phyloP scores from a whole-genome alignment of 2,888 invertebrate species.

The Ophion ventricosus region DNA sequence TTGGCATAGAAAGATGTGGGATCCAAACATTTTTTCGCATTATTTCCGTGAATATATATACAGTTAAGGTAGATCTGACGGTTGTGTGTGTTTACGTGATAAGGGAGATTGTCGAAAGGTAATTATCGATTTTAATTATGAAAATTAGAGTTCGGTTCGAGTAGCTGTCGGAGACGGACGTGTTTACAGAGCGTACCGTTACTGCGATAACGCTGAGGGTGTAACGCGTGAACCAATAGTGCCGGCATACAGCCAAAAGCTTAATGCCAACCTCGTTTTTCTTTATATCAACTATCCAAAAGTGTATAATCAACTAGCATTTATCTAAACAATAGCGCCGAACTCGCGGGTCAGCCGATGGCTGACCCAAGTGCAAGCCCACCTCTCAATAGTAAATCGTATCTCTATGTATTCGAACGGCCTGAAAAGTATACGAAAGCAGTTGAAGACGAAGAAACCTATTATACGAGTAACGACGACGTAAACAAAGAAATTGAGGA shows the following conservation, averaged over 20 bases:
- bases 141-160: slow-evolving; percentile 11
- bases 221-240: slow-evolving; percentile 14
- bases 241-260: slow-evolving; percentile 9
- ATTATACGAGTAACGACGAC: not conserved
- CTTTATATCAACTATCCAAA: slow-evolving; percentile 4
- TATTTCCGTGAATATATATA: too few relatives aligned
- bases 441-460: not conserved
- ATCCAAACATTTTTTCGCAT: too few relatives aligned
- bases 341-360: slow-evolving; percentile 31
- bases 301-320: slow-evolving; percentile 17
- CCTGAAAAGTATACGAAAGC: not conserved
- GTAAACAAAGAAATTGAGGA: slow-evolving; percentile 12
- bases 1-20: too few relatives aligned
- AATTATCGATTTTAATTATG: too few relatives aligned
- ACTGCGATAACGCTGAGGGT: slow-evolving; percentile 5
- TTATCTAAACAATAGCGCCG: slow-evolving; percentile 2
- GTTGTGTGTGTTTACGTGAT: too few relatives aligned
- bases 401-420: not conserved
- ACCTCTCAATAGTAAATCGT: not conserved
- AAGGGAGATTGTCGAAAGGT: too few relatives aligned
- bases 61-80: too few relatives aligned
- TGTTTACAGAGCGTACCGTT: not conserved
- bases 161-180: too few relatives aligned
- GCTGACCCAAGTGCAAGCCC: slow-evolving; percentile 24
- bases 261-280: slow-evolving; percentile 1